Percentiles rank a stretch among this genome's conserved stretches.
Conservation (phyloP, 2,888 invertebrate species). For the Troglohyphantes excavatus region DNA sequence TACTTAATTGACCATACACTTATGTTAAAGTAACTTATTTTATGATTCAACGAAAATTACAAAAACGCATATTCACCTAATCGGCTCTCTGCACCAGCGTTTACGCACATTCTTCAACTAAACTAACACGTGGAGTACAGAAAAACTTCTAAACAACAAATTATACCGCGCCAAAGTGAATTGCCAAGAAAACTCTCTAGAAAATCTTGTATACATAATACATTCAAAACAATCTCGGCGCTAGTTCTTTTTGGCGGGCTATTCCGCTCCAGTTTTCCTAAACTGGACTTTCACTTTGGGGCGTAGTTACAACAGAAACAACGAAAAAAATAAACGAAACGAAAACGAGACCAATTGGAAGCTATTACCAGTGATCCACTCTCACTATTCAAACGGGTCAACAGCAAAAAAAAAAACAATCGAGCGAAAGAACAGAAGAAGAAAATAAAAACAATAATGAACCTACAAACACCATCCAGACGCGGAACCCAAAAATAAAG, state of each 20-base stretch:
- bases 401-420: neutral
- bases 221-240: neutral
- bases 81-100: neutral
- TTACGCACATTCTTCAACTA: neutral
- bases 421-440: neutral
- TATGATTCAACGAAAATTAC: neutral
- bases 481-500: slow-evolving; percentile 66
- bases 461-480: slow-evolving; percentile 13
- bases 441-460: slow-evolving; percentile 5
- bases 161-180: neutral
- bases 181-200: neutral
- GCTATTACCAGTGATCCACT: neutral
- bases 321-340: slow-evolving; percentile 24
- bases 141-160: neutral
- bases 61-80: neutral
- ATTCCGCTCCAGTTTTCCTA: neutral
- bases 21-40: neutral
- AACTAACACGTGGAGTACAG: neutral
- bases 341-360: slow-evolving; percentile 9
- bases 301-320: neutral
- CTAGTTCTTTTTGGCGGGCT: neutral
- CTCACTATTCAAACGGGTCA: slow-evolving; percentile 47
- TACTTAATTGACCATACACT: too few relatives aligned
- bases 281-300: slow-evolving; percentile 43
- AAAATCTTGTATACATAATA: neutral